phyloP scores from a whole-genome alignment of 53 echinoderm and acorn worm genomes.

The Echinometra lucunter region DNA sequence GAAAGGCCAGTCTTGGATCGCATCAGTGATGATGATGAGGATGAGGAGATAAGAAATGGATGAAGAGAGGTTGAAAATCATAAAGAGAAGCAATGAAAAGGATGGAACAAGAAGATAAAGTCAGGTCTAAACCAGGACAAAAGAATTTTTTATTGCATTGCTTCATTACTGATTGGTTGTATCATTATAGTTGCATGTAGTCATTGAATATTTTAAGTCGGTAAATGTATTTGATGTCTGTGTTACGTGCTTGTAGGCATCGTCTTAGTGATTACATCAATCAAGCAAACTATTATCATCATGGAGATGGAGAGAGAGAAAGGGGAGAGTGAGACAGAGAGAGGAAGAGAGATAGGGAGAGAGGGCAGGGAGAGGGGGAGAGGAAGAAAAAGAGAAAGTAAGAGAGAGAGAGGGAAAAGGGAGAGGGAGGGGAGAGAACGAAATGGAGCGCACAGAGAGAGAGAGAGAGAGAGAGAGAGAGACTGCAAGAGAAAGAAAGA shows the following conservation, averaged over 20 bases:
- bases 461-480: not conserved
- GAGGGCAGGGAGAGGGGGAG: not conserved
- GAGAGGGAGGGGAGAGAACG: not conserved
- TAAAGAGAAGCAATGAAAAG: not conserved
- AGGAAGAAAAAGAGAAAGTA: not conserved
- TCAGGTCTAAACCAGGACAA: no score
- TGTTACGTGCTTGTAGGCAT: no score
- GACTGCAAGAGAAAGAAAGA: not conserved
- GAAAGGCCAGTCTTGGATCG: not conserved
- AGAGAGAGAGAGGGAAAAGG: not conserved
- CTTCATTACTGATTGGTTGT: no score
- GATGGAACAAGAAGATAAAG: not conserved
- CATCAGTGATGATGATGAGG: not conserved
- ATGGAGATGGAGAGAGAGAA: not conserved
- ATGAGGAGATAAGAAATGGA: not conserved
- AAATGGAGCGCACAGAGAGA: not conserved
- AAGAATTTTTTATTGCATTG: no score
- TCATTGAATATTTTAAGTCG: no score
- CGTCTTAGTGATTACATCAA: no score
- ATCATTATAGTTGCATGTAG: no score
- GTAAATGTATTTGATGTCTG: no score
- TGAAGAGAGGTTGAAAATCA: not conserved
- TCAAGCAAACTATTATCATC: no score
- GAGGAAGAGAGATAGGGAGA: no score
- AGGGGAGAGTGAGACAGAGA: no score